Base-by-base conservation (phyloP, 2,797 vertebrate genomes). In the Mastacembelus armatus region DNA sequence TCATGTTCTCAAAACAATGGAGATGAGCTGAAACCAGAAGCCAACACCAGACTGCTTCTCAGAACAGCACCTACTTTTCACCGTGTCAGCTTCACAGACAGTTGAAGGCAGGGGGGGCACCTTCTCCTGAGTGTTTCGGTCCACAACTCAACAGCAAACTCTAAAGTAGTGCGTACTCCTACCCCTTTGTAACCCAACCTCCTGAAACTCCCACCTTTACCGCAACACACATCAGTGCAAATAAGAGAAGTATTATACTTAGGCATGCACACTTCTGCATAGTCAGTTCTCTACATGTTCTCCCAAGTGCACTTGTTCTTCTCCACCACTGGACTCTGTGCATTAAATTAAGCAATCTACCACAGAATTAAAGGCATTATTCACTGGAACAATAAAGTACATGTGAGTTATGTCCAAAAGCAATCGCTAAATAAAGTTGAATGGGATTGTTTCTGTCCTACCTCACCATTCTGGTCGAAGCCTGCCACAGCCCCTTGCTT, bases 381-480 rank as follows among this genome's bases (percentile, higher is more conserved):
- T 51, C 11, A 38, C 6, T 5, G 9, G n/a, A 24, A 44, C 11
- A 75, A 18, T 59, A 29, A 26, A 44, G 52, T 36, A 50, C 32
- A 56, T 26, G 14, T 33, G 18, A 29, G 6, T 47, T 22, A 50
- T 56, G 42, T 61, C 47, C 10, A 42, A 63, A 51, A 57, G 51
- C 52, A 64, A 15, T 27, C 76, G 63, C 35, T 12, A 16, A 0
- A 19, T 44, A 5, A 38, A 52, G 64, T 24, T 66, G 32, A 67
- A 26, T 42, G 64, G 61, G 61, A 66, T 71, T 2, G 68, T 64
- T 75, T 77, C 51, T 78, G 76, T 71, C 89, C 93, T 95, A 95
- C 93, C 93, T 94, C 93, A 95, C 94, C 94, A 95, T 95, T 90
- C 82, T 94, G 87, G 87, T 78, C 56, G 58, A 83, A 91, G 87